Conservation (phyloP, 2,113 vertebrate genomes). For the Oceanodroma tethys region DNA sequence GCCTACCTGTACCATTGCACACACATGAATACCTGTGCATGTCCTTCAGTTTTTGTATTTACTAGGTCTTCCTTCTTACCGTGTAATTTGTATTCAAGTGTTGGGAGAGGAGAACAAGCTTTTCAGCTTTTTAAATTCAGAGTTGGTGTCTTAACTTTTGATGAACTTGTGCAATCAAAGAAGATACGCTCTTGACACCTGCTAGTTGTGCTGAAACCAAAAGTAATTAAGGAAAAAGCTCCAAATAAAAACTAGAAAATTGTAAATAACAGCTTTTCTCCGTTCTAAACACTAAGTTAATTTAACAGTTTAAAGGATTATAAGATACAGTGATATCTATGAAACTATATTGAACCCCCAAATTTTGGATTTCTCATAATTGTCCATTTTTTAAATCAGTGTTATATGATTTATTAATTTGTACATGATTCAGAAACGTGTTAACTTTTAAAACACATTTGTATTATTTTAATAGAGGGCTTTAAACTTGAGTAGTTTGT, state of each 20-base stretch:
- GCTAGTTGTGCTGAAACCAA: background rate
- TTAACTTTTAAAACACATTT: background rate
- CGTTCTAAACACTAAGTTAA: background rate
- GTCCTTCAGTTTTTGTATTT: background rate
- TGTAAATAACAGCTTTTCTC: background rate
- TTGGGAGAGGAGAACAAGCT: background rate
- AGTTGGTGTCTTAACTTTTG: background rate
- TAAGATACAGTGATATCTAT: background rate
- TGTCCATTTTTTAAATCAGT: background rate
- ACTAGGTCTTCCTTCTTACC: background rate
- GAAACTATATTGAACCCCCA: background rate
- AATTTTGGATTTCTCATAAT: background rate
- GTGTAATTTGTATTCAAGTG: background rate
- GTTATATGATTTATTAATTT: background rate
- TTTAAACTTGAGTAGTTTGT: background rate
- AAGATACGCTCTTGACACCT: background rate
- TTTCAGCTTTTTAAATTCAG: background rate
- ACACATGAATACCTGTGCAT: background rate
- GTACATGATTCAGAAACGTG: background rate
- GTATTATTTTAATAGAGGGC: background rate
- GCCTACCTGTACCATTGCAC: fast-evolving
- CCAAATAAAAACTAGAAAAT: background rate
- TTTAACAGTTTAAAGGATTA: background rate
- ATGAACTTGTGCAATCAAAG: background rate
- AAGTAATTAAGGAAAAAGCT: background rate